These are phyloP conservation scores for Falco cherrug DNA, from an alignment of 2,797 vertebrate genomes.

Conservation along the genomic window DNA sequence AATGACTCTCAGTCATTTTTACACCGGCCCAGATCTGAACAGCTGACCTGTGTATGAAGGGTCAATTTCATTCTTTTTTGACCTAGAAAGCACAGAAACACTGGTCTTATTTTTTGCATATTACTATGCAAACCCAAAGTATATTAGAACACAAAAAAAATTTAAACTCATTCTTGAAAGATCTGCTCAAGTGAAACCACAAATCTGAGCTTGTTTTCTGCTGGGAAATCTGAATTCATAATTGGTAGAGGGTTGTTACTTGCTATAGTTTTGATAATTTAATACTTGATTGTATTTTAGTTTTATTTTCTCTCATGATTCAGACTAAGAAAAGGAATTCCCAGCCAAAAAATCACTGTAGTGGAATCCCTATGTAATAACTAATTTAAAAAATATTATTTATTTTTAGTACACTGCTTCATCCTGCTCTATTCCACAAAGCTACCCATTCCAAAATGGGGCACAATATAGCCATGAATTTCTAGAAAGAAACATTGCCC, in stretches of 20 bases:
- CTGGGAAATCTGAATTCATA: neutral
- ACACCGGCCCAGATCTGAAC: neutral
- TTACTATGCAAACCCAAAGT: neutral
- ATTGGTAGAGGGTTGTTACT: neutral
- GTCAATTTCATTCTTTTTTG: neutral
- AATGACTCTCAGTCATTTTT: neutral
- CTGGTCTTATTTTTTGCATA: neutral
- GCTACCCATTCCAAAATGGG: neutral
- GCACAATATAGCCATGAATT: neutral
- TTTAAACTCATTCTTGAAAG: neutral
- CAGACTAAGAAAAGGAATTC: neutral
- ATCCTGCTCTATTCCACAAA: neutral
- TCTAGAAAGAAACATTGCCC: neutral
- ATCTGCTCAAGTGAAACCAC: neutral
- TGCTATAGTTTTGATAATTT: neutral
- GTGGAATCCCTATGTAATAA: neutral
- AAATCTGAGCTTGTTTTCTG: neutral
- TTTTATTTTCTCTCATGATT: neutral
- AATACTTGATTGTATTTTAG: neutral
- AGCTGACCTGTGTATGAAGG: neutral
- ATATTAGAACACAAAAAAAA: neutral
- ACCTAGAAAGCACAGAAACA: neutral
- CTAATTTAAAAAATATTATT: neutral
- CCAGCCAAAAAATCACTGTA: neutral
- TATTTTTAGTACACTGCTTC: neutral